phyloP scores from a whole-genome alignment of 2,888 invertebrate species.

The Eilema griseolum region DNA sequence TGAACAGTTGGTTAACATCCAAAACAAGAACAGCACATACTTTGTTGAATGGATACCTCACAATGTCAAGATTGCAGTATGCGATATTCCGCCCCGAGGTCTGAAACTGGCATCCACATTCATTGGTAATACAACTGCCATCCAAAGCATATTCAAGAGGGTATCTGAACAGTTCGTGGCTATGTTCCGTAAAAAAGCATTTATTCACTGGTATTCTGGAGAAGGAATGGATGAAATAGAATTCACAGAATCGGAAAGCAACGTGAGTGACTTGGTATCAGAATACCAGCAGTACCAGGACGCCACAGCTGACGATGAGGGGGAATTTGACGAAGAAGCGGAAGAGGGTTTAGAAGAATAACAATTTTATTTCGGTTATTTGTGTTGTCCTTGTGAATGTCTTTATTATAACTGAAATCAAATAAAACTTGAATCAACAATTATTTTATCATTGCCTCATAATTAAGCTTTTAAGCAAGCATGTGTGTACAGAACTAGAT shows the following conservation, averaged over 20 bases:
- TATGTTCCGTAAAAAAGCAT: conserved; percentile 98
- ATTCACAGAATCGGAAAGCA: conserved; percentile 96
- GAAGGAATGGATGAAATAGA: conserved; percentile 98
- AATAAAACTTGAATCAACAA: conserved; percentile 53
- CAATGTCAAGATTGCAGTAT: conserved; percentile 93
- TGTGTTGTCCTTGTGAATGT: conserved; percentile 67
- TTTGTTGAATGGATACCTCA: conserved; percentile 94
- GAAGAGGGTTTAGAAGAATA: conserved; percentile 82
- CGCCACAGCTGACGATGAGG: conserved; percentile 86
- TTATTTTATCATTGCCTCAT: background rate
- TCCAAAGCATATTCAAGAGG: conserved; percentile 95
- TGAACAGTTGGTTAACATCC: conserved; percentile 92
- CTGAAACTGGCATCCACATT: conserved; percentile 96
- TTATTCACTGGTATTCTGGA: conserved; percentile 98
- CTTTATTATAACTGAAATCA: conserved; percentile 20
- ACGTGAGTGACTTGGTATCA: conserved; percentile 91
- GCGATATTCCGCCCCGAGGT: conserved; percentile 91
- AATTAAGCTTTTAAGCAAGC: too few species aligned
- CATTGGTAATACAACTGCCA: conserved; percentile 95
- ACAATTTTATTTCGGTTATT: conserved; percentile 55
- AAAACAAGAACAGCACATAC: conserved; percentile 92
- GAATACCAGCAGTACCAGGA: conserved; percentile 93
- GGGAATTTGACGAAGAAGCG: conserved; percentile 85
- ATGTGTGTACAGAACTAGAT: too few species aligned
- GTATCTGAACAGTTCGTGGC: conserved; percentile 95